phyloP scores from a whole-genome alignment of 2,888 invertebrate genomes.

The Stenurella melanura region DNA sequence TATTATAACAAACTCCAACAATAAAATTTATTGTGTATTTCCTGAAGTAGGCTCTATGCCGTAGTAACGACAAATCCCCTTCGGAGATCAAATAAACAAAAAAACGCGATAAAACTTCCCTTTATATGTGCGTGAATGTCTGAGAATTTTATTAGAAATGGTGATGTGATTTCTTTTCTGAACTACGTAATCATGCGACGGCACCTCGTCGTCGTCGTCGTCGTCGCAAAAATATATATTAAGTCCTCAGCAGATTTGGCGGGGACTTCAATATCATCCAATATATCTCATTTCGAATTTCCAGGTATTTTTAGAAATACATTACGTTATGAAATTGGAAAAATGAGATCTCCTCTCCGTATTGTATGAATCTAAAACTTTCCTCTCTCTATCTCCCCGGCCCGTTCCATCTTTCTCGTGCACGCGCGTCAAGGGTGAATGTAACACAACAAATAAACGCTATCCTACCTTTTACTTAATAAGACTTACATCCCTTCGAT shows the following conservation, averaged over 20 bases:
- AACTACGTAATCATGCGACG: slow-evolving; percentile 33
- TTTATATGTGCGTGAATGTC: neutral
- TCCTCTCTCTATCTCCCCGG: neutral
- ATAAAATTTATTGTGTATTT: neutral
- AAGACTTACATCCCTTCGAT: slow-evolving; percentile 10
- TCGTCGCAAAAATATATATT: slow-evolving; percentile 10
- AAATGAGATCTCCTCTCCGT: slow-evolving; percentile 31
- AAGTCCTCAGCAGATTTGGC: slow-evolving; percentile 7
- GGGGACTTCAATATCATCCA: slow-evolving; percentile 31
- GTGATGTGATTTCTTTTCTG: slow-evolving; percentile 38
- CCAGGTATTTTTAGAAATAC: slow-evolving; percentile 45
- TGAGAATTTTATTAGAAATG: slow-evolving; percentile 17
- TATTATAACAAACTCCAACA: too few species aligned
- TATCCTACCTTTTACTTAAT: slow-evolving; percentile 14
- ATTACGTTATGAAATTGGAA: slow-evolving; percentile 39
- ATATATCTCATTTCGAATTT: slow-evolving; percentile 44
- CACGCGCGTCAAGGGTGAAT: neutral
- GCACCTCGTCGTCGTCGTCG: slow-evolving; percentile 12
- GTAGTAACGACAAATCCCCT: neutral
- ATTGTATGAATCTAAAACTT: slow-evolving; percentile 1
- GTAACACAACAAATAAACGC: neutral
- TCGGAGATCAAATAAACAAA: neutral
- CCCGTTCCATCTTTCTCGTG: neutral
- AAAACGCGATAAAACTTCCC: neutral
- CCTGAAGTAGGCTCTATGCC: neutral